Conservation (phyloP, 2,888 invertebrate species). For the Hydrotaea cyrtoneurina region DNA sequence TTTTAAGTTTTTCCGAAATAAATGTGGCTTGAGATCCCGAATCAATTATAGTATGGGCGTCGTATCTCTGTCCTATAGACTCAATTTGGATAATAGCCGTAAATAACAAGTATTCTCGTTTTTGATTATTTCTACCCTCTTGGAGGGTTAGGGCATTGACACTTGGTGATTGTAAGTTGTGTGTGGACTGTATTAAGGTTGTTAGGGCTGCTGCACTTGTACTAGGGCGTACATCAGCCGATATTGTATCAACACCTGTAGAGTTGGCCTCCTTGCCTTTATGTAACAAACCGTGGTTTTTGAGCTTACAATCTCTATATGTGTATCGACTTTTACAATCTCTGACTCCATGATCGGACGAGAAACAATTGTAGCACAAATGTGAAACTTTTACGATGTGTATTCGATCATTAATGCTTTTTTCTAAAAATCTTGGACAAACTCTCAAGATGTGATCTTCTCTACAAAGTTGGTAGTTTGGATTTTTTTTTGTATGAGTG, state of each 20-base stretch:
- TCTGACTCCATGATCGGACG: not conserved
- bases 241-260: too few relatives aligned
- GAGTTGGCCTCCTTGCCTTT: too few relatives aligned
- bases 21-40: not conserved
- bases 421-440: constrained; percentile 20
- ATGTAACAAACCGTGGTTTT: too few relatives aligned
- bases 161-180: too few relatives aligned
- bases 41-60: not conserved
- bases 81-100: not conserved
- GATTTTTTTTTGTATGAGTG: too few relatives aligned
- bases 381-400: not conserved
- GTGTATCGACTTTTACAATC: too few relatives aligned
- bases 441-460: not conserved
- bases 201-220: too few relatives aligned
- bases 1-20: not conserved
- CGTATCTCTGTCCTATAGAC: not conserved
- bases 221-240: too few relatives aligned
- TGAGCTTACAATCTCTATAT: not conserved
- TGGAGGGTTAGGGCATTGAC: not conserved
- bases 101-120: not conserved
- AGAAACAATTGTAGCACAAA: constrained; percentile 16
- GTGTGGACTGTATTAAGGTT: too few relatives aligned
- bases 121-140: not conserved
- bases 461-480: not conserved
- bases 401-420: not conserved